Evolutionary conservation across 2,797 vertebrate species (phyloP), one percentile per base, ranked within the genome.

Genomic region (Crocodylus rhombifer): DNA sequence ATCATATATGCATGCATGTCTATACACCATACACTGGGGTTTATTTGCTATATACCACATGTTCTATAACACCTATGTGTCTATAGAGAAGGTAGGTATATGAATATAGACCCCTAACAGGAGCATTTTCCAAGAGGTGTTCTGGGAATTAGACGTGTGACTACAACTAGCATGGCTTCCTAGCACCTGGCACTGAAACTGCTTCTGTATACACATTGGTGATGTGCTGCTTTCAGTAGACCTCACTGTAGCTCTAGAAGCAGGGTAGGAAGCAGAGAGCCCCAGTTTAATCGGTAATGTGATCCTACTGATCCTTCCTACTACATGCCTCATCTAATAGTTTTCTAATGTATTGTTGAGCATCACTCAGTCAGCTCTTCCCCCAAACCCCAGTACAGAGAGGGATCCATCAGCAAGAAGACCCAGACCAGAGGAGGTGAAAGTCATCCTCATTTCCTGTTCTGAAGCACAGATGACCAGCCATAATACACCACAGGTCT

Each of bases 71-170:
- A 80, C 63, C 56, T 58, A 67, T 88, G 69, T 17, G 17, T 65
- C 61, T 75, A 77, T 87, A 23, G 76, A 64, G 74, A 42, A 74
- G 76, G 51, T n/a, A 83, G 55, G 83, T 82, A 2, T 6, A 2
- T 25, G 33, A 30, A n/a, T 2, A 10, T 78, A 36, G 0, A 1
- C 69, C 84, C 23, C 86, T 42, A 74, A 79, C 62, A 78, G 75
- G 14, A 90, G 73, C 56, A 71, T 87, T 91, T 89, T 60, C 89
- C 78, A 42, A 82, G 73, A 61, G 17, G 33, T 3, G 62, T 67
- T 62, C 30, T 76, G 5, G 62, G 67, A 62, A 87, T 30, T 26
- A 84, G 88, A 67, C 1, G 0, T 51, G 25, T 7, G 16, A 7
- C 80, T 87, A 89, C 81, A 69, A 73, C 60, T 33, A 65, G 4